A percentile compares a stretch with the other conserved stretches of the same genome.
Evolutionary conservation across 1,140 invertebrate genomes (phyloP).

Genomic region (Tetranychus urticae): DNA sequence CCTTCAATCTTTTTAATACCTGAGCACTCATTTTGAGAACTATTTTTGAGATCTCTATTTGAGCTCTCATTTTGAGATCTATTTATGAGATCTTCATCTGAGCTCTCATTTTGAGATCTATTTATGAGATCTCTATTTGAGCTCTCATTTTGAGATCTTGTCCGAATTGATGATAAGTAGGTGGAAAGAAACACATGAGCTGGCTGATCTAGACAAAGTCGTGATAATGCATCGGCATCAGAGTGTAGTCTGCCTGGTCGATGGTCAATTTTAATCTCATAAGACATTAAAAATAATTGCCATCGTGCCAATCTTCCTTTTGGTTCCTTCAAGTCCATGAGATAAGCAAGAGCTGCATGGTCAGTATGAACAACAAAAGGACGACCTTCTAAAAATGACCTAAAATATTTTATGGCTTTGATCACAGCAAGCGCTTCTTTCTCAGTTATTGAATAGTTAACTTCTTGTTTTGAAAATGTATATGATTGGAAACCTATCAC

Average conservation of each 20-base stretch:
- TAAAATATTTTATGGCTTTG: slow-evolving; percentile 22
- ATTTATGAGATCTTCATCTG: too few species aligned
- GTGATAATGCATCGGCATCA: not conserved
- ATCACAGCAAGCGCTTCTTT: slow-evolving; percentile 20
- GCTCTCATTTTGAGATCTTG: not conserved
- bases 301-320: not conserved
- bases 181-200: not conserved
- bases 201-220: not conserved
- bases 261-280: not conserved
- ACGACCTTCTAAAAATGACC: not conserved
- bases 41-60: too few species aligned
- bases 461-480: slow-evolving; percentile 17
- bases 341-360: not conserved
- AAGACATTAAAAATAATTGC: not conserved
- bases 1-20: not conserved
- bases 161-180: not conserved
- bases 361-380: not conserved
- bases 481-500: slow-evolving; percentile 17
- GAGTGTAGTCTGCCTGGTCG: not conserved
- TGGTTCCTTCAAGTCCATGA: not conserved
- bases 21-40: too few species aligned
- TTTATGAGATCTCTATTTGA: not conserved
- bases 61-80: too few species aligned
- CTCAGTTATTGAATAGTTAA: slow-evolving; percentile 22
- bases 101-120: too few species aligned